phyloP scores from a whole-genome alignment of 2,797 vertebrate genomes.

The Enteromius thamalakanensis region DNA sequence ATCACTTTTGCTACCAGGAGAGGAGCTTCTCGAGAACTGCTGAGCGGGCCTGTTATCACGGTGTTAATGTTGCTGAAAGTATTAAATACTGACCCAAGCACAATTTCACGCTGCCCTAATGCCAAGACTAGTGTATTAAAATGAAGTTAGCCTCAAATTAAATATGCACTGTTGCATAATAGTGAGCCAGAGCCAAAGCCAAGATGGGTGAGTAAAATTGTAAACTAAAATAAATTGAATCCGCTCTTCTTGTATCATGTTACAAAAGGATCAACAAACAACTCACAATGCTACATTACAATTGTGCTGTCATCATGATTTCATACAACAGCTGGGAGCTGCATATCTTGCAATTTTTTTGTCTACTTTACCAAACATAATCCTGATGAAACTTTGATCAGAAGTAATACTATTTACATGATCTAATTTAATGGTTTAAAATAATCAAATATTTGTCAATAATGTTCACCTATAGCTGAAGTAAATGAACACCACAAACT shows the following conservation, averaged over 20 bases:
- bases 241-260: not conserved
- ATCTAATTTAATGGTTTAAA: not conserved
- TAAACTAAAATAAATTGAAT: not conserved
- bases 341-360: not conserved
- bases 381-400: not conserved
- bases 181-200: not conserved
- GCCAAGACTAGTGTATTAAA: slow-evolving; percentile 21
- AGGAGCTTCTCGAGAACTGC: slow-evolving; percentile 55
- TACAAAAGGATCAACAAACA: not conserved
- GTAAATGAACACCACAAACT: not conserved
- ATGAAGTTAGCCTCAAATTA: slow-evolving; percentile 30
- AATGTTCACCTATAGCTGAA: not conserved
- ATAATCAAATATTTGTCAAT: not conserved
- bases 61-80: slow-evolving; percentile 40
- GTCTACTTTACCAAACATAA: not conserved
- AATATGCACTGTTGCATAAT: slow-evolving; percentile 19
- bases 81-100: slow-evolving; percentile 57
- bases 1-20: slow-evolving; percentile 43
- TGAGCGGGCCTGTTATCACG: slow-evolving; percentile 57
- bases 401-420: not conserved
- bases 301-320: not conserved
- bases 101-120: slow-evolving; percentile 48
- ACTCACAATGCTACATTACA: not conserved
- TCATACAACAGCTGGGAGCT: not conserved
- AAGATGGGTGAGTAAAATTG: not conserved